A percentile compares a stretch with the other conserved stretches of the same genome.
These are phyloP conservation scores for Myxocyprinus asiaticus DNA, from an alignment of 2,113 vertebrate species.

Conservation along the genomic window DNA sequence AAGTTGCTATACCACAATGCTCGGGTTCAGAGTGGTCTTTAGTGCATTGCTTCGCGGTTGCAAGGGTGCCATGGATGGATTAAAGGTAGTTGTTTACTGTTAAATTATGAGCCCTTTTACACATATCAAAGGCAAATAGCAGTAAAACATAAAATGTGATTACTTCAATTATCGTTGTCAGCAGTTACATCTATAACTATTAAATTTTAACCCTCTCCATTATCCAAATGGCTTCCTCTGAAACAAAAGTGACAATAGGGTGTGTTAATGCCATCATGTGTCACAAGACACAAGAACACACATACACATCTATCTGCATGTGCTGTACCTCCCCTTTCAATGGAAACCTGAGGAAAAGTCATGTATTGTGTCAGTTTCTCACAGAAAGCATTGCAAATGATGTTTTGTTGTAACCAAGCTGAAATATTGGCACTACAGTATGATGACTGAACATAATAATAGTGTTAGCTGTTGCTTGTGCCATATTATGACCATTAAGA, in stretches of 20 bases:
- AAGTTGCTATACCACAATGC: too few relatives aligned
- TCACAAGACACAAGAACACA: not conserved
- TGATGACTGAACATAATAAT: not conserved
- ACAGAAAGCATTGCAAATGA: not conserved
- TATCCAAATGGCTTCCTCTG: not conserved
- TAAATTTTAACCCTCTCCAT: not conserved
- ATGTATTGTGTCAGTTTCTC: not conserved
- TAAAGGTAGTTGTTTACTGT: too few relatives aligned
- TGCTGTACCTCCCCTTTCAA: not conserved
- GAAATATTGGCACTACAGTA: not conserved
- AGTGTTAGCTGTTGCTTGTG: not conserved
- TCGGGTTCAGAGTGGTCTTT: too few relatives aligned
- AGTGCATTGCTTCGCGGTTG: too few relatives aligned
- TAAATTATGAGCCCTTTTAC: not conserved
- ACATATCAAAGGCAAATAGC: not conserved
- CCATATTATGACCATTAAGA: slow-evolving; percentile 11
- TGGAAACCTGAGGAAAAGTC: not conserved
- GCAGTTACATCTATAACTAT: not conserved
- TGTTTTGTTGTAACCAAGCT: not conserved
- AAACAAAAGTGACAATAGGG: not conserved
- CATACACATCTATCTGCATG: not conserved
- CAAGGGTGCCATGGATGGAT: too few relatives aligned
- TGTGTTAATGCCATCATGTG: not conserved
- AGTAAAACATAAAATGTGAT: not conserved
- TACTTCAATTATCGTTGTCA: not conserved